Conservation (phyloP, 1,140 invertebrate species). For the Nebria ingens region DNA sequence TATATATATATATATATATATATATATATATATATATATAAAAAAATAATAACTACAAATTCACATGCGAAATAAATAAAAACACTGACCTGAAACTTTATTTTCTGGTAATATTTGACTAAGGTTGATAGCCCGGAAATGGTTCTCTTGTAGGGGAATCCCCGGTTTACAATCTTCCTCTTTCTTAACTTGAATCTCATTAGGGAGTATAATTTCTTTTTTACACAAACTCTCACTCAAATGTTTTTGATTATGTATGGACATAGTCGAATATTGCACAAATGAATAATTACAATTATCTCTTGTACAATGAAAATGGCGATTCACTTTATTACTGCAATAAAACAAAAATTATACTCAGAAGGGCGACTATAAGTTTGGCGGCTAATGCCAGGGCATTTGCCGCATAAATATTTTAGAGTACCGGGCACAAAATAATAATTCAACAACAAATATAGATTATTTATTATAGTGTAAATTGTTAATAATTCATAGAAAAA, state of each 20-base stretch:
- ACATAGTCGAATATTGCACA: slow-evolving; percentile 62
- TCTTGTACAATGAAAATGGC: slow-evolving; percentile 69
- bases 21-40: too few relatives aligned
- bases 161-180: slow-evolving; percentile 3
- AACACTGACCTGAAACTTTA: slow-evolving; percentile 30
- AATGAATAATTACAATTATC: slow-evolving; percentile 66
- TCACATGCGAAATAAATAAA: neutral
- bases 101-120: slow-evolving; percentile 19
- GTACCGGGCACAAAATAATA: too few relatives aligned
- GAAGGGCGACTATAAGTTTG: neutral
- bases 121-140: slow-evolving; percentile 25
- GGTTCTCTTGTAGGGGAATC: neutral
- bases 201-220: slow-evolving; percentile 18
- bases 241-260: slow-evolving; percentile 57
- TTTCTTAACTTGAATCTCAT: slow-evolving; percentile 23
- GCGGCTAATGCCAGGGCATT: too few relatives aligned
- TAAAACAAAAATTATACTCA: neutral
- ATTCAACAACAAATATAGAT: too few relatives aligned
- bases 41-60: neutral
- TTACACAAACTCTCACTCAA: slow-evolving; percentile 21
- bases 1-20: too few relatives aligned
- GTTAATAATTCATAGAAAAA: slow-evolving; percentile 10
- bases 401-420: too few relatives aligned
- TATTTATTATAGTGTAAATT: slow-evolving; percentile 1
- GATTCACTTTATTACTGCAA: slow-evolving; percentile 57